A percentile compares a stretch with the other conserved stretches of the same genome.
Conservation (phyloP, 1,140 invertebrate species). For the Drosophila virilis region DNA sequence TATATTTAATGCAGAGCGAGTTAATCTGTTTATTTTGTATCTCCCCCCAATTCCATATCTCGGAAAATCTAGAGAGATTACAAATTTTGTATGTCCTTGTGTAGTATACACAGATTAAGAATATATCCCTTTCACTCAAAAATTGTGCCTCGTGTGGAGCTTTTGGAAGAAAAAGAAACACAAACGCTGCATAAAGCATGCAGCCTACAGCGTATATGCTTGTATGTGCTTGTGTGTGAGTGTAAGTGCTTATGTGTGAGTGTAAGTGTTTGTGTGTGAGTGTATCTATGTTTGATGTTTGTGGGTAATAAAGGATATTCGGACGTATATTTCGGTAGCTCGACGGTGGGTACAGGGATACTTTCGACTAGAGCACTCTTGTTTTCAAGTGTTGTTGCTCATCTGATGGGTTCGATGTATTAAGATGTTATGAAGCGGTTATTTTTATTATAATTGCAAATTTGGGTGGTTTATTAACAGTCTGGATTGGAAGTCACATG, state of each 20-base stretch:
- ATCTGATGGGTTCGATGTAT: slow-evolving; percentile 27
- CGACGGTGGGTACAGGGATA: neutral
- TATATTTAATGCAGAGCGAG: too few species aligned
- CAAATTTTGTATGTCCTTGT: too few species aligned
- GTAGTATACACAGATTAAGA: too few species aligned
- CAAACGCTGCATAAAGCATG: too few species aligned
- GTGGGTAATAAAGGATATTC: neutral
- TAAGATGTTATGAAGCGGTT: slow-evolving; percentile 37
- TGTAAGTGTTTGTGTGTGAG: neutral
- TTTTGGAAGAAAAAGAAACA: too few species aligned
- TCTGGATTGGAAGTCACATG: slow-evolving; percentile 67
- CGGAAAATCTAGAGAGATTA: too few species aligned
- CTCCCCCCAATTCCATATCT: too few species aligned
- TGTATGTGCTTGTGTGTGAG: neutral
- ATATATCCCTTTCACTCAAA: too few species aligned
- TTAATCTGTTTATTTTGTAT: too few species aligned
- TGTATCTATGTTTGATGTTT: neutral
- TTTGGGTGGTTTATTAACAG: slow-evolving; percentile 53
- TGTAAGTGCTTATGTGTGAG: neutral
- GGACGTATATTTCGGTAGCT: neutral
- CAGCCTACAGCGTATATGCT: neutral
- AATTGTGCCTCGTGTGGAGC: too few species aligned
- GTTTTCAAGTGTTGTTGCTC: slow-evolving; percentile 28
- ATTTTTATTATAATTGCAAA: slow-evolving; percentile 4
- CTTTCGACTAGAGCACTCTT: neutral